Conservation (phyloP, 2,113 vertebrate species). For the Puffinus mauretanicus region DNA sequence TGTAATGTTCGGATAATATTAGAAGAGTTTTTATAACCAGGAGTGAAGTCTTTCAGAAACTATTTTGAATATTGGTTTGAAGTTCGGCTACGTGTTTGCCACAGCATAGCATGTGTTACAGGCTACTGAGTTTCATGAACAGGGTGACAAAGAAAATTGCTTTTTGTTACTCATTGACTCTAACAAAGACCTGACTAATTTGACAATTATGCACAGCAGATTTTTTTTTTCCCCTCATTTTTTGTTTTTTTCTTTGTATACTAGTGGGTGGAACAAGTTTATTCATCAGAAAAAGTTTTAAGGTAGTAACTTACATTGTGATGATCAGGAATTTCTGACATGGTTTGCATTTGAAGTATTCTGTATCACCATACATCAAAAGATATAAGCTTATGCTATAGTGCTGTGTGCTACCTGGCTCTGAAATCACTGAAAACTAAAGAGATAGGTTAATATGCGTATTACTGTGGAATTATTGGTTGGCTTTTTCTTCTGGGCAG, state of each 20-base stretch:
- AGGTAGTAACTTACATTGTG: neutral
- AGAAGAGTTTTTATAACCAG: neutral
- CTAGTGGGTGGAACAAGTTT: neutral
- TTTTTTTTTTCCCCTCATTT: too few relatives aligned
- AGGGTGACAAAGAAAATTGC: neutral
- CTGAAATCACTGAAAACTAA: neutral
- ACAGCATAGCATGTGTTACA: neutral
- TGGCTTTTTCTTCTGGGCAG: neutral
- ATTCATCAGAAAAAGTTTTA: neutral
- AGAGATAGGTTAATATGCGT: neutral
- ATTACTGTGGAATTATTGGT: neutral
- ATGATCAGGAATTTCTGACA: neutral
- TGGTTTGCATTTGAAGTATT: neutral
- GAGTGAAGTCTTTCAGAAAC: neutral
- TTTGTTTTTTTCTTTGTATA: neutral
- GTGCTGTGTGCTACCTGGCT: neutral
- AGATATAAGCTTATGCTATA: neutral
- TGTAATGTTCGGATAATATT: neutral
- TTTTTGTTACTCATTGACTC: neutral
- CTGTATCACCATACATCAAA: neutral
- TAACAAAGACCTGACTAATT: neutral
- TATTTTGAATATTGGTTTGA: neutral
- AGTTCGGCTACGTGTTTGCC: neutral
- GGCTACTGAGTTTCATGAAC: neutral
- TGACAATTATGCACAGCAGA: neutral